These are phyloP conservation scores for Neomorphus geoffroyi DNA, from an alignment of 2,797 vertebrate genomes.

Conservation along the genomic window DNA sequence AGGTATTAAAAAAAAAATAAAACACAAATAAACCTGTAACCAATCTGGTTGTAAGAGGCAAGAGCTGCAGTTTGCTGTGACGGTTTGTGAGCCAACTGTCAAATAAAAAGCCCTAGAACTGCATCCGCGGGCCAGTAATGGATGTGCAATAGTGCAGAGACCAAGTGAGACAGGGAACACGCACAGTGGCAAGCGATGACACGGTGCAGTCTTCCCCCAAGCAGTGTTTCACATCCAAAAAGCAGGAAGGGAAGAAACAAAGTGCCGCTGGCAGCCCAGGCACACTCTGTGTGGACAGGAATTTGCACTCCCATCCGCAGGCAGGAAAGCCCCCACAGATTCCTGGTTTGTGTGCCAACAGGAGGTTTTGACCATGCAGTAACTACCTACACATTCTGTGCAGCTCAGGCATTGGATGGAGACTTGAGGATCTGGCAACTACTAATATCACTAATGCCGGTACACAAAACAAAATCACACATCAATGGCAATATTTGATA, in stretches of 20 bases:
- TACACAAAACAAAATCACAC: background rate
- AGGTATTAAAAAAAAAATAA: background rate
- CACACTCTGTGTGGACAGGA: background rate
- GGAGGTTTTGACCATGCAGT: background rate
- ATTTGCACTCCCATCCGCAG: background rate
- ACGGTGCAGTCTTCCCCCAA: rapidly evolving
- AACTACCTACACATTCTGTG: background rate
- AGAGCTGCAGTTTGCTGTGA: background rate
- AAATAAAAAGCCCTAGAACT: background rate
- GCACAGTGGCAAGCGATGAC: rapidly evolving
- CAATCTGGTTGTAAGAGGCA: background rate
- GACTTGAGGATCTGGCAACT: background rate
- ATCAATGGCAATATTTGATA: background rate
- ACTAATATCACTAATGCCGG: background rate
- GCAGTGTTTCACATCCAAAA: background rate
- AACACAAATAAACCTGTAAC: background rate
- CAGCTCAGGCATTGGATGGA: background rate
- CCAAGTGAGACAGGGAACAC: rapidly evolving
- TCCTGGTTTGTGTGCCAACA: rapidly evolving
- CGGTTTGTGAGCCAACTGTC: background rate
- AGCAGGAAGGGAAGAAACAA: background rate
- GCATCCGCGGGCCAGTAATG: rapidly evolving
- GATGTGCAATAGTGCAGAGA: background rate
- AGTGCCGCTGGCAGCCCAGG: background rate
- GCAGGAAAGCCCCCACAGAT: background rate